phyloP scores from a whole-genome alignment of 2,797 vertebrate genomes.

The Phaenicophaeus curvirostris region DNA sequence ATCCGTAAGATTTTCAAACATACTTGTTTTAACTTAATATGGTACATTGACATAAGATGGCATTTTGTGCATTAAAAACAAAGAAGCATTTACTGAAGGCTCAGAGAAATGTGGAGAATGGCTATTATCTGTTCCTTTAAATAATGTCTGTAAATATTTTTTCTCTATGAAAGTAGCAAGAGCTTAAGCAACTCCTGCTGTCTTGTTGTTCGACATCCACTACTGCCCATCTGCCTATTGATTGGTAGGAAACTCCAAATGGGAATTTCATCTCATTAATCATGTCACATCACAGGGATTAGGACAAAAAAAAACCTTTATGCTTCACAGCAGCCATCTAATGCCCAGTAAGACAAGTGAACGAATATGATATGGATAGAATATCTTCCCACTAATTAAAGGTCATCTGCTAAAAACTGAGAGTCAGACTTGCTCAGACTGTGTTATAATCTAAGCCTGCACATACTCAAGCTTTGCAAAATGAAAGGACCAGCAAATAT shows the following conservation, averaged over 20 bases:
- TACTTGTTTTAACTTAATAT: not conserved
- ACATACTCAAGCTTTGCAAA: not conserved
- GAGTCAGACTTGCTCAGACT: constrained; percentile 31
- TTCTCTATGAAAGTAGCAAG: constrained; percentile 61
- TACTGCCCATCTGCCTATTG: constrained; percentile 79
- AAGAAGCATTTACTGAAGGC: not conserved
- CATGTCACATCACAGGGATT: constrained; percentile 80
- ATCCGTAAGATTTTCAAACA: not conserved
- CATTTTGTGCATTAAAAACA: not conserved
- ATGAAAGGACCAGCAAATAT: not conserved
- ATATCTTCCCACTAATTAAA: constrained; percentile 75
- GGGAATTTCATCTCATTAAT: constrained; percentile 81
- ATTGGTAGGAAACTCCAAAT: constrained; percentile 79
- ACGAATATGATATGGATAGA: constrained; percentile 71
- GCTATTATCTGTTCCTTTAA: constrained; percentile 62
- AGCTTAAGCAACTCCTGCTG: constrained; percentile 73
- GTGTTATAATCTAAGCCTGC: not conserved
- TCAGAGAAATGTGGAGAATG: not conserved
- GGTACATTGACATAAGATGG: not conserved
- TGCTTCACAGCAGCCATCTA: constrained; percentile 75
- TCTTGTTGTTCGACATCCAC: constrained; percentile 74
- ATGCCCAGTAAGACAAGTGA: constrained; percentile 75
- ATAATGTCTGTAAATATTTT: constrained; percentile 52
- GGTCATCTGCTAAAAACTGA: constrained; percentile 66
- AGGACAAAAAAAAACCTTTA: constrained; percentile 73